Conservation (phyloP, 2,113 vertebrate species). For the Zootoca vivipara region DNA sequence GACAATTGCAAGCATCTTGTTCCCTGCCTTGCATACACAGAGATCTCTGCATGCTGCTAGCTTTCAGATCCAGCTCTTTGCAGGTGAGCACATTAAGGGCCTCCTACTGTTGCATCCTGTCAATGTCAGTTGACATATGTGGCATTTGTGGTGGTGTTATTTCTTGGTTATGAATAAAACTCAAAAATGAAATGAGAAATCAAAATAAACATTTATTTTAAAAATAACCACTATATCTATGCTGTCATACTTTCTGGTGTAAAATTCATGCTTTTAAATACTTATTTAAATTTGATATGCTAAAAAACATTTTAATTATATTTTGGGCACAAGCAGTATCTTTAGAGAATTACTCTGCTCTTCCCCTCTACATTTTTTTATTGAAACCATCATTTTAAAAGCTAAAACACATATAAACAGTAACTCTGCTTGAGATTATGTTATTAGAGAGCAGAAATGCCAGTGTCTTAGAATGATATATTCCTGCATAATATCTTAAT, state of each 20-base stretch:
- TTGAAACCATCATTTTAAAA: slow-evolving; percentile 4
- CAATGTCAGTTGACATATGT: not conserved
- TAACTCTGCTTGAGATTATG: not conserved
- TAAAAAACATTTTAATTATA: slow-evolving; percentile 2
- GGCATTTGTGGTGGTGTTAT: not conserved
- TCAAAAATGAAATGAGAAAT: not conserved
- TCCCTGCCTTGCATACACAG: not conserved
- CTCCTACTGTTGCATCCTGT: not conserved
- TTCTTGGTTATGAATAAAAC: not conserved
- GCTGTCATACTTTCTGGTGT: not conserved
- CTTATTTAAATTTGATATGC: not conserved
- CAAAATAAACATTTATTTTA: not conserved
- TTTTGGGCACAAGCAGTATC: not conserved
- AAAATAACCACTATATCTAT: not conserved
- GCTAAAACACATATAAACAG: not conserved
- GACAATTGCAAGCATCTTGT: too few species aligned
- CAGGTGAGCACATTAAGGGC: not conserved
- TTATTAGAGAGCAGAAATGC: not conserved
- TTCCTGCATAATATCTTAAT: not conserved
- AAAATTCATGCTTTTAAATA: not conserved
- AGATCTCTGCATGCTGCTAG: not conserved
- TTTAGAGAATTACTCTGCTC: not conserved
- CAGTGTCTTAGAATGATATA: not conserved
- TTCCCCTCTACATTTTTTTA: not conserved
- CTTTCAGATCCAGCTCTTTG: not conserved